These are phyloP conservation scores for Sturnira hondurensis DNA, from an alignment of 2,113 vertebrate species.

Conservation along the genomic window DNA sequence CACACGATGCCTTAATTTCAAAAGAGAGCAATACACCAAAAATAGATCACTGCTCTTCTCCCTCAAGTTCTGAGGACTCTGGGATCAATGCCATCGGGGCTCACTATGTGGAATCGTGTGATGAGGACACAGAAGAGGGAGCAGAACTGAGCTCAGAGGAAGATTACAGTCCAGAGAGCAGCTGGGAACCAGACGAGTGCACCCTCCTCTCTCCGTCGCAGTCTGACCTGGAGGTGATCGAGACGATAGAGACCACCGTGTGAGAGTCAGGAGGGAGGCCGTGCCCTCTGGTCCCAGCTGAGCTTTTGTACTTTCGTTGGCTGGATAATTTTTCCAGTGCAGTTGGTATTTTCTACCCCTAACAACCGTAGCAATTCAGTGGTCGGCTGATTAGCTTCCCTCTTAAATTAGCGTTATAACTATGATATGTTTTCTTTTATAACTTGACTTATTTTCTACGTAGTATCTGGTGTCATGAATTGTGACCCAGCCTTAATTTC, in stretches of 20 bases:
- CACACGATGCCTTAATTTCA: constrained; percentile 78
- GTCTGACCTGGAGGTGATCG: constrained; percentile 96
- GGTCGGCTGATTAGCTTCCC: constrained; percentile 41
- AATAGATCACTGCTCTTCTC: constrained; percentile 94
- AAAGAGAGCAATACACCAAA: constrained; percentile 89
- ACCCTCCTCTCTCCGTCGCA: constrained; percentile 93
- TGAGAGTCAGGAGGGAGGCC: constrained; percentile 70
- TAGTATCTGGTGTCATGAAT: constrained; percentile 62
- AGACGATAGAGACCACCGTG: constrained; percentile 98
- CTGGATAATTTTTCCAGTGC: constrained; percentile 67
- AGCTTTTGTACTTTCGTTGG: constrained; percentile 70
- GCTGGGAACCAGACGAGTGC: constrained; percentile 95
- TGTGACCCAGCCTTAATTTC: constrained; percentile 70
- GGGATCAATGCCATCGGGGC: constrained; percentile 95
- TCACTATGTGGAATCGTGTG: constrained; percentile 93
- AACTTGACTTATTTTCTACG: constrained; percentile 58
- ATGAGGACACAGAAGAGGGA: constrained; percentile 92
- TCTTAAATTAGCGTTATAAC: constrained; percentile 23
- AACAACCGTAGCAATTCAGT: neutral
- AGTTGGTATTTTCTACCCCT: constrained; percentile 68
- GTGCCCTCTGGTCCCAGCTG: constrained; percentile 42
- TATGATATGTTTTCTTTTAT: constrained; percentile 60
- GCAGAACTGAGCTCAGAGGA: constrained; percentile 89
- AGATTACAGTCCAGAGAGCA: constrained; percentile 92
- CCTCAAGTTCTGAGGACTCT: constrained; percentile 96